Percentiles rank a stretch among this genome's conserved stretches.
phyloP scores from a whole-genome alignment of 2,113 vertebrate species.

The Perognathus longimembris region DNA sequence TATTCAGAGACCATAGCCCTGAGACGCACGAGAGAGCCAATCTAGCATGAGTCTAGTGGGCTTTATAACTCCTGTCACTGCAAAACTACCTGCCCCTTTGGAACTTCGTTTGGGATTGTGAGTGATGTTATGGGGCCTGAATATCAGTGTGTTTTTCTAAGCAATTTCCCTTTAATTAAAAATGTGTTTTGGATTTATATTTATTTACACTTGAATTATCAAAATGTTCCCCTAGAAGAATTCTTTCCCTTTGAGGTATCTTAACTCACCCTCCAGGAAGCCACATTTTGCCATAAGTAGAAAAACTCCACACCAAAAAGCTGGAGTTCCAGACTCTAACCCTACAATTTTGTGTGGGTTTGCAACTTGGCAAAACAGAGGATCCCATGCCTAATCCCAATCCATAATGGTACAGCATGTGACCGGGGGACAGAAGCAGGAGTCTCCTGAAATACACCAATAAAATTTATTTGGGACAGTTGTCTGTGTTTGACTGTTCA shows the following conservation, averaged over 20 bases:
- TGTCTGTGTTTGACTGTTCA: neutral
- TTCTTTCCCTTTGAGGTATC: slow-evolving; percentile 81
- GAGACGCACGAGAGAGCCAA: neutral
- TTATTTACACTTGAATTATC: slow-evolving; percentile 82
- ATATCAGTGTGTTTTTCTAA: slow-evolving; percentile 73
- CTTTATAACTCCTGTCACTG: neutral
- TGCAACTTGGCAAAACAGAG: slow-evolving; percentile 76
- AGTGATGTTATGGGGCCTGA: neutral
- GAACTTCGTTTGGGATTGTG: slow-evolving; percentile 32
- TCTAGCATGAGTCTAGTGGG: neutral
- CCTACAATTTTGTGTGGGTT: slow-evolving; percentile 84
- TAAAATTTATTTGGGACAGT: neutral
- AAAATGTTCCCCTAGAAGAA: slow-evolving; percentile 80
- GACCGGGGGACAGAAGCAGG: slow-evolving; percentile 66
- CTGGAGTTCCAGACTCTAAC: slow-evolving; percentile 75
- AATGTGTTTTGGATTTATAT: slow-evolving; percentile 81
- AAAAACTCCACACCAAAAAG: slow-evolving; percentile 81
- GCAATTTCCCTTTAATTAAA: slow-evolving; percentile 80
- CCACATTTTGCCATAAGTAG: slow-evolving; percentile 84
- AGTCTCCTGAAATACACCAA: slow-evolving; percentile 71
- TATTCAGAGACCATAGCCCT: neutral
- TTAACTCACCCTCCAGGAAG: slow-evolving; percentile 79
- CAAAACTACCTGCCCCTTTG: slow-evolving; percentile 3
- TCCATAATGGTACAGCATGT: slow-evolving; percentile 76
- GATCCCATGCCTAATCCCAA: slow-evolving; percentile 79